phyloP scores from a whole-genome alignment of 1,140 invertebrate genomes.

The Drosophila tropicalis region DNA sequence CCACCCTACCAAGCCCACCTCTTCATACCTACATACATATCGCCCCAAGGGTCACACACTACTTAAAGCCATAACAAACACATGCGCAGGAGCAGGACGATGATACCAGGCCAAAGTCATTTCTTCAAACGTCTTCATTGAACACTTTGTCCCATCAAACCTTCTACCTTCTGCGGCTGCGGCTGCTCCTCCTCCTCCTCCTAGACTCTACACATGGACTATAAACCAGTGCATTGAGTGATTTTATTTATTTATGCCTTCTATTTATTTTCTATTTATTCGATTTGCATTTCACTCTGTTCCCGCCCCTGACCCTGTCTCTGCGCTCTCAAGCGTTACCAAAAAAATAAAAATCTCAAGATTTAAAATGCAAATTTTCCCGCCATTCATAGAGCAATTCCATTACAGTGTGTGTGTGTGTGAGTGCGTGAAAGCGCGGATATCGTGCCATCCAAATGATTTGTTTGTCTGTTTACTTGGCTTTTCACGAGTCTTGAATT shows the following conservation, averaged over 20 bases:
- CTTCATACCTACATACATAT: slow-evolving; percentile 35
- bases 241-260: slow-evolving; percentile 64
- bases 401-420: slow-evolving; percentile 33
- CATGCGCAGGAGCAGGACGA: slow-evolving; percentile 32
- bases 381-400: slow-evolving; percentile 32
- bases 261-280: slow-evolving; percentile 80
- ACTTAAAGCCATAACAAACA: slow-evolving; percentile 44
- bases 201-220: neutral
- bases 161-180: too few relatives aligned
- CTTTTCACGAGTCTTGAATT: slow-evolving; percentile 21
- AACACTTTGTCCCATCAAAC: too few relatives aligned
- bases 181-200: neutral
- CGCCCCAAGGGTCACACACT: slow-evolving; percentile 50
- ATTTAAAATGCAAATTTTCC: slow-evolving; percentile 64
- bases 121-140: slow-evolving; percentile 53
- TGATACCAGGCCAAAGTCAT: slow-evolving; percentile 38
- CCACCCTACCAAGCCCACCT: slow-evolving; percentile 1
- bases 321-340: slow-evolving; percentile 37
- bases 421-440: slow-evolving; percentile 19
- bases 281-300: slow-evolving; percentile 76
- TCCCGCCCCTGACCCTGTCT: slow-evolving; percentile 25
- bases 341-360: slow-evolving; percentile 32
- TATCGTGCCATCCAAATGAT: slow-evolving; percentile 36
- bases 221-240: slow-evolving; percentile 33
- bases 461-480: slow-evolving; percentile 54